Conservation (phyloP, 2,888 invertebrate species). For the Diaphora mendica region DNA sequence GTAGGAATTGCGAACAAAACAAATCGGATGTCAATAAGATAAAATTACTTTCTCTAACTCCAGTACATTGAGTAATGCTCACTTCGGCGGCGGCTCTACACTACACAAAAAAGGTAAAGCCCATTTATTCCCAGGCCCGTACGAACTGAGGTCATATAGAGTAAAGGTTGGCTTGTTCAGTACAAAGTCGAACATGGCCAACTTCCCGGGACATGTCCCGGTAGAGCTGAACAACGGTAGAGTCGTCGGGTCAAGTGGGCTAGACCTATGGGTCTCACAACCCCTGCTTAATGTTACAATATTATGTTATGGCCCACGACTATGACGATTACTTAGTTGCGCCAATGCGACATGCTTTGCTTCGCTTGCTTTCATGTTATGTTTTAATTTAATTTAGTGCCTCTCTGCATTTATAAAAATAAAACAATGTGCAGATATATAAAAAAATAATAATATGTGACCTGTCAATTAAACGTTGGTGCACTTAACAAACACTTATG, state of each 20-base stretch:
- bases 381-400: neutral
- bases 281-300: slow-evolving; percentile 27
- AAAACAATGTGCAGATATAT: neutral
- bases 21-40: neutral
- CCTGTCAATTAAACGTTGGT: neutral
- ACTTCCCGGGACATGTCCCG: slow-evolving; percentile 30
- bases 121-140: slow-evolving; percentile 15
- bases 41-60: neutral
- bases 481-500: neutral
- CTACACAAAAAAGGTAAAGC: slow-evolving; percentile 25
- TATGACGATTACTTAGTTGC: slow-evolving; percentile 36
- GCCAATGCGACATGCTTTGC: slow-evolving; percentile 26
- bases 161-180: slow-evolving; percentile 16
- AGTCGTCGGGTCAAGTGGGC: slow-evolving; percentile 30
- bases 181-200: neutral
- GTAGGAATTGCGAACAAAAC: neutral
- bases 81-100: neutral
- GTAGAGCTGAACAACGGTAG: slow-evolving; percentile 5
- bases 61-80: slow-evolving; percentile 4
- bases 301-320: slow-evolving; percentile 35
- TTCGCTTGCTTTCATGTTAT: slow-evolving; percentile 1
- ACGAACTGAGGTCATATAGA: slow-evolving; percentile 21
- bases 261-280: slow-evolving; percentile 11
- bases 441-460: neutral
- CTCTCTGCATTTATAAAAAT: neutral